Percentiles rank a stretch among this genome's conserved stretches.
Evolutionary conservation across 2,797 vertebrate genomes (phyloP).

Genomic region (Pantherophis vulpinus): DNA sequence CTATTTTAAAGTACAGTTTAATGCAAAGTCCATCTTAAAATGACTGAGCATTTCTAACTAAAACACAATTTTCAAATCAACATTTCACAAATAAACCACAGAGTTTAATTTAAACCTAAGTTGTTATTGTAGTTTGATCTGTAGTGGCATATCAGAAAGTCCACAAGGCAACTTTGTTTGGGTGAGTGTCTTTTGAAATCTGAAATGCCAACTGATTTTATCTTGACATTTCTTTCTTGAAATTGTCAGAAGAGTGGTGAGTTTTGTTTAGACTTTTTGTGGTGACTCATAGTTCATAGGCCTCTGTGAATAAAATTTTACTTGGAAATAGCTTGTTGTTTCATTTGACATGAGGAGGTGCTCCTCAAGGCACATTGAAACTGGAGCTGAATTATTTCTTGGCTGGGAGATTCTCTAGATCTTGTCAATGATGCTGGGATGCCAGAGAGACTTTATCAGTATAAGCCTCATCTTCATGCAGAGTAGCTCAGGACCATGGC

Average conservation of each 20-base stretch:
- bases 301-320: neutral
- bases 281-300: neutral
- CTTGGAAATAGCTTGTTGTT: neutral
- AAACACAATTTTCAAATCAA: neutral
- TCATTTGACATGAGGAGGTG: neutral
- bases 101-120: conserved; percentile 6
- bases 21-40: neutral
- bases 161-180: neutral
- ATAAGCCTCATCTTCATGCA: neutral
- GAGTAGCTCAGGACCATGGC: neutral
- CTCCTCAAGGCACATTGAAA: neutral
- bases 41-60: neutral
- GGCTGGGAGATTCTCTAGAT: neutral
- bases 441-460: neutral
- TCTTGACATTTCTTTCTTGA: conserved; percentile 4
- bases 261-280: conserved; percentile 1
- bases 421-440: neutral
- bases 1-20: neutral
- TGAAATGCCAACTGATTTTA: conserved; percentile 6
- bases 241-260: neutral
- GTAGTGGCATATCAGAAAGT: neutral
- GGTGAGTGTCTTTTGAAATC: neutral
- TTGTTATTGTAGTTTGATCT: neutral
- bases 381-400: neutral
- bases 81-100: conserved; percentile 9